Conservation (phyloP, 2,113 vertebrate species). For the Cyrtonyx montezumae region DNA sequence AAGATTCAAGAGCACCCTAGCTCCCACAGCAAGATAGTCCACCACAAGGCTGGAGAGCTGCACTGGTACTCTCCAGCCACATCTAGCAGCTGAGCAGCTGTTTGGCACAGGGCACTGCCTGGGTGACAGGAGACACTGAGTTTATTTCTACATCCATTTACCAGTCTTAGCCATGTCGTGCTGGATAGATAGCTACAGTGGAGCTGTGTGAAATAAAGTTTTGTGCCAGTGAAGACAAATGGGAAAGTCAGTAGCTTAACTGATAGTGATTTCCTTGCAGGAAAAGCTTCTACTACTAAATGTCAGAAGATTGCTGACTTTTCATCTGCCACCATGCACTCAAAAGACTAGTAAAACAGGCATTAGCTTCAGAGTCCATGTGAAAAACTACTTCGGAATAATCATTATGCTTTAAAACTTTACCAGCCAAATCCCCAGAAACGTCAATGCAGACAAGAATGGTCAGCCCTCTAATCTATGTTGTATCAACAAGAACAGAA, state of each 20-base stretch:
- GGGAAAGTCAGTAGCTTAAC: background rate
- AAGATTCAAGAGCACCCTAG: background rate
- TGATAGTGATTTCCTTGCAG: background rate
- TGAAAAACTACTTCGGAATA: background rate
- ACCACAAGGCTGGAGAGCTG: fast-evolving
- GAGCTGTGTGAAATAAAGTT: background rate
- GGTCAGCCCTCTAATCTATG: fast-evolving
- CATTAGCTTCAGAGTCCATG: background rate
- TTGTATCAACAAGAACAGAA: background rate
- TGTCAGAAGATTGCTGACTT: background rate
- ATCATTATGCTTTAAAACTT: background rate
- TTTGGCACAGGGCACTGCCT: background rate
- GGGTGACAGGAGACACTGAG: background rate
- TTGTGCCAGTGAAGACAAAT: background rate
- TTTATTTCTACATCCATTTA: background rate
- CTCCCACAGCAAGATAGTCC: background rate
- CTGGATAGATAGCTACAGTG: background rate
- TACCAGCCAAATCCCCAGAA: background rate
- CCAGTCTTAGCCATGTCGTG: fast-evolving
- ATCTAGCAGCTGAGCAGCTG: background rate
- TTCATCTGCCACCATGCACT: background rate
- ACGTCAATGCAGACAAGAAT: background rate
- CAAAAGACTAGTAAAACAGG: background rate
- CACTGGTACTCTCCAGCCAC: background rate
- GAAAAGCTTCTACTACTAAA: background rate